These are phyloP conservation scores for Aradus depressus DNA, from an alignment of 2,888 invertebrate genomes.

Conservation along the genomic window DNA sequence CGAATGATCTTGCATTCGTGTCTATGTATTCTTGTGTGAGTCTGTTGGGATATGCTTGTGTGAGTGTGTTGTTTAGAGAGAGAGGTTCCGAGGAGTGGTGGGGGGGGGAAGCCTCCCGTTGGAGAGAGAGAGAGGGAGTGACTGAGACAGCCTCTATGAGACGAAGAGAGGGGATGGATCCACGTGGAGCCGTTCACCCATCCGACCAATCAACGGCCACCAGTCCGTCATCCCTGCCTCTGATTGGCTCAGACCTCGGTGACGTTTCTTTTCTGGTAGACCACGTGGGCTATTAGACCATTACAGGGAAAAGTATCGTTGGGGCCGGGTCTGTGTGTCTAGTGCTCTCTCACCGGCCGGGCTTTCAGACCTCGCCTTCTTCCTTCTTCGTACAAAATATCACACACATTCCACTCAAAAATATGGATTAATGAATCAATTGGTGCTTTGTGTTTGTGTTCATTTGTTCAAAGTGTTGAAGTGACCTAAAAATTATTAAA, in stretches of 20 bases:
- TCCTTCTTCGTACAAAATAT: no score
- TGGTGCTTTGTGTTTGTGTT: no score
- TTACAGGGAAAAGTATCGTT: constrained; percentile 25
- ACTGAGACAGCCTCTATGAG: constrained; percentile 9
- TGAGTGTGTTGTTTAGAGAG: constrained; percentile 18
- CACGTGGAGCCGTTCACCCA: constrained; percentile 24
- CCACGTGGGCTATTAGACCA: constrained; percentile 29
- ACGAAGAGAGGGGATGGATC: no score
- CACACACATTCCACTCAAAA: no score
- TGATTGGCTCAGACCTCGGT: constrained; percentile 23
- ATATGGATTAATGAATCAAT: no score
- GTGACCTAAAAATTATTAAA: no score
- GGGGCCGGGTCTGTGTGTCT: no score
- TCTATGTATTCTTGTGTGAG: no score
- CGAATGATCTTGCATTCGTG: no score
- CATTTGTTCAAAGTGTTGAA: no score
- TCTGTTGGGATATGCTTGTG: neutral
- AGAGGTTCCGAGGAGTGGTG: constrained; percentile 16
- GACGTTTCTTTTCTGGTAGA: constrained; percentile 26
- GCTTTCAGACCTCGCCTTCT: no score
- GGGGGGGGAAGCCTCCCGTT: constrained; percentile 4
- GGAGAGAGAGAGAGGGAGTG: constrained; percentile 20
- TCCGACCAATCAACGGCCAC: constrained; percentile 8
- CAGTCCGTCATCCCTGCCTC: neutral
- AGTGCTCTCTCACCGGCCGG: no score